Base-by-base conservation (phyloP, 2,113 vertebrate genomes). In the Rhinopithecus roxellana region DNA sequence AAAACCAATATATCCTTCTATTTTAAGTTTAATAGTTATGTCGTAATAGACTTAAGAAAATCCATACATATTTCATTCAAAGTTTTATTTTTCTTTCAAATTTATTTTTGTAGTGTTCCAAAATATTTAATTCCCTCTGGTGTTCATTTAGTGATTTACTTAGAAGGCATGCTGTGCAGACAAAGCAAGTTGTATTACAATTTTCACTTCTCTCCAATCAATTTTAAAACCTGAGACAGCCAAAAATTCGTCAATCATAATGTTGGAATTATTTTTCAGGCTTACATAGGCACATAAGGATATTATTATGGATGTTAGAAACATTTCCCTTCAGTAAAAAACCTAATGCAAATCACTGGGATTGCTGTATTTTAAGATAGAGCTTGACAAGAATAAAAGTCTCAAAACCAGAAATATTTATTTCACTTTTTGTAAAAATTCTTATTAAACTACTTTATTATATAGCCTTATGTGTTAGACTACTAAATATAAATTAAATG, bases 151-250 rank as follows among this genome's bases (percentile, higher is more conserved):
- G 45, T 75, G 55, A 93, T 90, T 94, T 92, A 94, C 67, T 87
- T 59, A 89, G 57, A 79, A 93, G 27, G 30, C 55, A 88, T 89
- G 55, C 64, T 97, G 79, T 79, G 82, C 40, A 64, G 69, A 89
- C 81, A 97, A 95, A 77, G 69, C n/a, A 77, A 67, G 30, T 89
- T 61, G 30, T 85, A 93, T 64, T 94, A 93, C 0, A 87, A 95
- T 94, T 98, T 97, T 89, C 43, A 83, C 75, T 98, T 97, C 38
- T 94, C 69, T 89, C 38, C 64, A 97, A 96, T 95, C 97, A 98
- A 97, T 97, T 97, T 96, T 96, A 89, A 97, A 97, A 95, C 30
- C 25, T 50, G 72, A 96, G 91, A 95, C 43, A 89, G 78, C 67
- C 92, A 67, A 55, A 97, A 95, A 97, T 93, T 97, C 91, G 96